A percentile compares a stretch with the other conserved stretches of the same genome.
Evolutionary conservation across 1,140 invertebrate species (phyloP).

Genomic region (Drosophila lowei): DNA sequence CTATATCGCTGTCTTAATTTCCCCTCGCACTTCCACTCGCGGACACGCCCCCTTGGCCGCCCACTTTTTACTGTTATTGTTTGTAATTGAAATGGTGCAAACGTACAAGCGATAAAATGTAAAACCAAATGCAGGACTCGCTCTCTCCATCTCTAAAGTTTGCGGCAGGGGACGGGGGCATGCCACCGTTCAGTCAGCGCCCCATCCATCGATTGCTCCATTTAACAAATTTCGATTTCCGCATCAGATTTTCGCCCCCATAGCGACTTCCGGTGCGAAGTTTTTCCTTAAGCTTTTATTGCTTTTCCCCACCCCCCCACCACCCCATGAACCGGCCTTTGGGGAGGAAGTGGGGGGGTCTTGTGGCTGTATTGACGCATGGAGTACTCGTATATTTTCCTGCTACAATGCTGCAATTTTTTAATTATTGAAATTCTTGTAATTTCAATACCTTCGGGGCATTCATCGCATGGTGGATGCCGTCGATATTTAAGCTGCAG

Average conservation of each 20-base stretch:
- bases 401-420: slow-evolving; percentile 50
- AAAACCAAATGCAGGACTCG: slow-evolving; percentile 61
- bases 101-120: slow-evolving; percentile 81
- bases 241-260: slow-evolving; percentile 75
- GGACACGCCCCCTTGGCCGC: slow-evolving; percentile 19
- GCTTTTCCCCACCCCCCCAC: slow-evolving; percentile 36
- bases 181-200: slow-evolving; percentile 35
- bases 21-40: slow-evolving; percentile 20
- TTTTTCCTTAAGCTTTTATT: slow-evolving; percentile 65
- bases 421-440: slow-evolving; percentile 67
- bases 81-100: slow-evolving; percentile 82
- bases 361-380: slow-evolving; percentile 51
- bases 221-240: slow-evolving; percentile 82
- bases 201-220: slow-evolving; percentile 78
- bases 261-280: slow-evolving; percentile 65
- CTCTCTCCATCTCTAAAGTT: too few relatives aligned
- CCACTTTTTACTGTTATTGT: slow-evolving; percentile 78
- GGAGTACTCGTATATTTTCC: slow-evolving; percentile 28
- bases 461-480: slow-evolving; percentile 43
- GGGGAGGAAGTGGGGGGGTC: not conserved
- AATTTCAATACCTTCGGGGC: slow-evolving; percentile 47
- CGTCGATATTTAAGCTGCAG: slow-evolving; percentile 22
- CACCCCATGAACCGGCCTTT: too few relatives aligned
- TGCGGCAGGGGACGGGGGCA: too few relatives aligned
- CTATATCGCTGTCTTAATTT: slow-evolving; percentile 17